Evolutionary conservation across 2,113 vertebrate species (phyloP).

Genomic region (Neopipo cinnamomea): DNA sequence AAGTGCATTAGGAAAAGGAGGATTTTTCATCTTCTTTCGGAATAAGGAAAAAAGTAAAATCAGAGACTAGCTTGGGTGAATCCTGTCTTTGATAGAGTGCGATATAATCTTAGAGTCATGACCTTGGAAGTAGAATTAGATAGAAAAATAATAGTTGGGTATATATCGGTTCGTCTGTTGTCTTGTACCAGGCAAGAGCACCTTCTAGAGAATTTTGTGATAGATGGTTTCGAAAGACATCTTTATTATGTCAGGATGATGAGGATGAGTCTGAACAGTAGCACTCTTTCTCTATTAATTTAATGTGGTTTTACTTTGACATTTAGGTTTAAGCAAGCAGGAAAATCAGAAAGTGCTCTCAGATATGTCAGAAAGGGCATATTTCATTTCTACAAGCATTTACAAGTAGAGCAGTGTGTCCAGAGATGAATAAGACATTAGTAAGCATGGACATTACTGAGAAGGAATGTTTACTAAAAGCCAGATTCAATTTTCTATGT

Average conservation of each 20-base stretch:
- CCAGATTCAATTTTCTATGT: not conserved
- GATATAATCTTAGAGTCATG: not conserved
- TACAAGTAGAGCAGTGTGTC: not conserved
- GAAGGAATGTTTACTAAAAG: not conserved
- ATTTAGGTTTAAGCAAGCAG: not conserved
- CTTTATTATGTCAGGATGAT: not conserved
- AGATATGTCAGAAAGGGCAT: not conserved
- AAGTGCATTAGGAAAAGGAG: not conserved
- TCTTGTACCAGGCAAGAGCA: not conserved
- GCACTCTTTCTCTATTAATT: not conserved
- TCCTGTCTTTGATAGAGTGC: not conserved
- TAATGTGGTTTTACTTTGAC: not conserved
- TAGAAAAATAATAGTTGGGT: not conserved
- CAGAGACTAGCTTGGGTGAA: not conserved
- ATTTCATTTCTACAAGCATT: not conserved
- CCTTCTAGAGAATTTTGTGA: not conserved
- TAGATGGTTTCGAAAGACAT: not conserved
- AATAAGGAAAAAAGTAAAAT: not conserved
- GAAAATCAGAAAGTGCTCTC: not conserved
- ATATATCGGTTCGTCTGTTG: not conserved
- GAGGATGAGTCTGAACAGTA: not conserved
- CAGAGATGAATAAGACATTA: not conserved
- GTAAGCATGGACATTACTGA: not conserved
- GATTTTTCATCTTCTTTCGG: not conserved
- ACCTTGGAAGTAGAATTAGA: not conserved